A percentile compares a stretch with the other conserved stretches of the same genome.
phyloP scores from a whole-genome alignment of 2,113 vertebrate species.

The Rhinolophus ferrumequinum region DNA sequence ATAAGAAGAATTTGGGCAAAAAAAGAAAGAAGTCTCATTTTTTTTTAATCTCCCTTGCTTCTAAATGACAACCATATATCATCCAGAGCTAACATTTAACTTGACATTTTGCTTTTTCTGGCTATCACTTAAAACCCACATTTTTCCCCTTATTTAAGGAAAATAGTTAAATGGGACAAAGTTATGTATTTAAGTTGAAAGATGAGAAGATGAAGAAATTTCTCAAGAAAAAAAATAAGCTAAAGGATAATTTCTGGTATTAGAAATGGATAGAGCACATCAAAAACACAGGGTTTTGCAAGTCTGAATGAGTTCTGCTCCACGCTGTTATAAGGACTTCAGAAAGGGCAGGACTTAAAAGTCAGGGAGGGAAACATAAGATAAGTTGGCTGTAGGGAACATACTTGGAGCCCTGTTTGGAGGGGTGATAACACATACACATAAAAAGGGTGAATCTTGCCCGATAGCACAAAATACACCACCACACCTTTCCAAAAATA shows the following conservation, averaged over 20 bases:
- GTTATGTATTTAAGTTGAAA: constrained; percentile 42
- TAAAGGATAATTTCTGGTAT: constrained; percentile 61
- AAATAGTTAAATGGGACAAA: constrained; percentile 53
- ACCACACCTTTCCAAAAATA: not conserved
- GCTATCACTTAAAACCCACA: constrained; percentile 53
- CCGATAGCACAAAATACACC: not conserved
- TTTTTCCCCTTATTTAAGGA: constrained; percentile 24
- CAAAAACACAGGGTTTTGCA: constrained; percentile 21
- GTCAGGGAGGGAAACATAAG: not conserved
- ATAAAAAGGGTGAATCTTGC: not conserved
- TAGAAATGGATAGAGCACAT: not conserved
- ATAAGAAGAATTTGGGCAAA: not conserved
- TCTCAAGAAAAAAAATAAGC: constrained; percentile 12
- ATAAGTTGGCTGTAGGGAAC: not conserved
- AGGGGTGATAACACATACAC: not conserved
- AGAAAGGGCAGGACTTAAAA: not conserved
- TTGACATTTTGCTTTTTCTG: constrained; percentile 64
- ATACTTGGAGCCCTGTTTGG: not conserved
- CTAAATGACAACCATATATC: constrained; percentile 59
- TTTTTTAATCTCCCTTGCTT: not conserved
- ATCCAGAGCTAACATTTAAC: constrained; percentile 52
- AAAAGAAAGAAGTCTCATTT: not conserved
- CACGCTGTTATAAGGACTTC: not conserved
- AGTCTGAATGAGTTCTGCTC: constrained; percentile 24
- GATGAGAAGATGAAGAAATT: constrained; percentile 59